Conservation (phyloP, 2,797 vertebrate species). For the Pangasius krempfi region DNA sequence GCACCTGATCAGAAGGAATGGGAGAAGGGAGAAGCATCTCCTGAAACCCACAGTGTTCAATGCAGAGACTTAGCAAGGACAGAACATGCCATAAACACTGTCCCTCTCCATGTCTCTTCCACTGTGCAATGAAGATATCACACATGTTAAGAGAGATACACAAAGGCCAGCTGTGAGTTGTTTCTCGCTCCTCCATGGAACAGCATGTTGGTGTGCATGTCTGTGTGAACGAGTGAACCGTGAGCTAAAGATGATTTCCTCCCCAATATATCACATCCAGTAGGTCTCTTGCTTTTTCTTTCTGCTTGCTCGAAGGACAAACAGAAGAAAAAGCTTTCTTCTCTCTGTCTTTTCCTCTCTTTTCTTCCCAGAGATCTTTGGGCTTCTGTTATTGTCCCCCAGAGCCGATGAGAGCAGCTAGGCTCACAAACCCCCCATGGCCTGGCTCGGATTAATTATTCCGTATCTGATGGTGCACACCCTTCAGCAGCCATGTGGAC, state of each 20-base stretch:
- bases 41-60: background rate
- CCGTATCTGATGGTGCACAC: constrained; percentile 77
- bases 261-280: constrained; percentile 32
- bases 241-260: background rate
- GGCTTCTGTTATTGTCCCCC: constrained; percentile 81
- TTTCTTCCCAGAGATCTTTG: constrained; percentile 56
- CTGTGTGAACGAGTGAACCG: background rate
- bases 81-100: constrained; percentile 17
- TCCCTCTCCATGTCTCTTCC: background rate
- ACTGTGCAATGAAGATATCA: constrained; percentile 39
- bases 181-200: constrained; percentile 18
- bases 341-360: background rate
- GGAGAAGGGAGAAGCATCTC: background rate
- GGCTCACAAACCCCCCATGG: constrained; percentile 69
- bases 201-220: background rate
- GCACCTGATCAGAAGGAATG: constrained; percentile 39
- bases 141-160: constrained; percentile 1
- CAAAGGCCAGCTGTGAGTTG: background rate
- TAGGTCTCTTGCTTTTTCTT: background rate
- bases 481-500: constrained; percentile 64
- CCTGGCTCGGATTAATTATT: constrained; percentile 70
- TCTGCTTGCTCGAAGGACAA: background rate
- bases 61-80: background rate
- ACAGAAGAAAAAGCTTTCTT: background rate
- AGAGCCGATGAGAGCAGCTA: constrained; percentile 67